These are phyloP conservation scores for Caradrina kadenii DNA, from an alignment of 2,888 invertebrate species.

Conservation along the genomic window DNA sequence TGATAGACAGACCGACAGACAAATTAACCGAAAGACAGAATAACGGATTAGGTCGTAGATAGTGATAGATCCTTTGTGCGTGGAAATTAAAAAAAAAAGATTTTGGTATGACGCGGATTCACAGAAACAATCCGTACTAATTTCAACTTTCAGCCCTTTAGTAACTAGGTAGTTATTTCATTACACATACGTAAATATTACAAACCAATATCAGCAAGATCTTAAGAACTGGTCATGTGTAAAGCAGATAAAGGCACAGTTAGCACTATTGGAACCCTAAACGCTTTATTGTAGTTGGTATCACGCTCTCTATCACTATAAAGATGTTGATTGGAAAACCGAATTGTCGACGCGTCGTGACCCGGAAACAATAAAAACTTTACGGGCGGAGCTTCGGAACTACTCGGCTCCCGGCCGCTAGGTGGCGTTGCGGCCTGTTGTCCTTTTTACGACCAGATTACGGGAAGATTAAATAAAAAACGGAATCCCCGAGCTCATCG, in stretches of 20 bases:
- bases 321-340: conserved; percentile 85
- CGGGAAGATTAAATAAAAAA: conserved; percentile 75
- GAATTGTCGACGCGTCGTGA: conserved; percentile 80
- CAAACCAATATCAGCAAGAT: conserved; percentile 35
- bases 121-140: not conserved
- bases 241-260: conserved; percentile 46
- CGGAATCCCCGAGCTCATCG: conserved; percentile 60
- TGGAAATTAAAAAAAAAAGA: no score
- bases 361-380: conserved; percentile 87
- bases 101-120: no score
- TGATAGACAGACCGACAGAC: no score
- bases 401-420: conserved; percentile 51
- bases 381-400: conserved; percentile 76
- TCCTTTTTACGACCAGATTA: conserved; percentile 74
- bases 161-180: not conserved
- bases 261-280: conserved; percentile 51
- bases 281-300: conserved; percentile 68
- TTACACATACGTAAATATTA: conserved; percentile 19
- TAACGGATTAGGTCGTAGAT: no score
- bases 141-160: not conserved
- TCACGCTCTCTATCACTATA: conserved; percentile 76
- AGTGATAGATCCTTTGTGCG: no score
- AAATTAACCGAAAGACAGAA: no score
- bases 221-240: conserved; percentile 35
- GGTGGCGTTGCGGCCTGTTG: conserved; percentile 60